Evolutionary conservation across 1,140 invertebrate species (phyloP).

Genomic region (Lordiphosa collinella): DNA sequence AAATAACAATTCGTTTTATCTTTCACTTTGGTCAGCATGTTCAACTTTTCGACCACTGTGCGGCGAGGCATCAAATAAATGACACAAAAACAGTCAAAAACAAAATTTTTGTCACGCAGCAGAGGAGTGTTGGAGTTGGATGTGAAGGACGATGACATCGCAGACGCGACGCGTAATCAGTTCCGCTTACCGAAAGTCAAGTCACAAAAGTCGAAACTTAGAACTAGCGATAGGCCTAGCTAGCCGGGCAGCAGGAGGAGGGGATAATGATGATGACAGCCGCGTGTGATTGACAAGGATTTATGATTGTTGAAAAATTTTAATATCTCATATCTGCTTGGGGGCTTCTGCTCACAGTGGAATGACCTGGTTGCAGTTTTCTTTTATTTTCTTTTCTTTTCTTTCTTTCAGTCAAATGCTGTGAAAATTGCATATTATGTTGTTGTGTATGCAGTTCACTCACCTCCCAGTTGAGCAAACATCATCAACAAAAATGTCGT

Average conservation of each 20-base stretch:
- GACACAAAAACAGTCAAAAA: constrained; percentile 47
- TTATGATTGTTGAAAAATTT: constrained; percentile 76
- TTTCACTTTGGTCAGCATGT: too few species aligned
- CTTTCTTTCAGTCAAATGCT: constrained; percentile 48
- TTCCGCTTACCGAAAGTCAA: constrained; percentile 71
- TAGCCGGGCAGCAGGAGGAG: constrained; percentile 17
- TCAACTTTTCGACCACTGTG: too few species aligned
- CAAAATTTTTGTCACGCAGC: constrained; percentile 68
- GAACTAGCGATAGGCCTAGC: constrained; percentile 53
- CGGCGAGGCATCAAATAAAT: constrained; percentile 60
- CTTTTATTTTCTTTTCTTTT: constrained; percentile 19
- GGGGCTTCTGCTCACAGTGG: constrained; percentile 22
- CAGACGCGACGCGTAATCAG: constrained; percentile 66
- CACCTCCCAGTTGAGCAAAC: constrained; percentile 53
- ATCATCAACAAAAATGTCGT: constrained; percentile 14
- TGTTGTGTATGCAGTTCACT: constrained; percentile 15
- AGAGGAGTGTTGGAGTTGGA: constrained; percentile 9
- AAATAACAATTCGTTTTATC: too few species aligned
- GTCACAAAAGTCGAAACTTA: constrained; percentile 45
- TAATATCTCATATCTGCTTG: constrained; percentile 38
- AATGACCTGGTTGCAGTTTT: constrained; percentile 53
- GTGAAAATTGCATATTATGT: constrained; percentile 60
- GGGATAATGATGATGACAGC: constrained; percentile 67
- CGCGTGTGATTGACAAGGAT: constrained; percentile 78
- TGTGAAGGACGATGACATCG: constrained; percentile 29